Base-by-base conservation (phyloP, 2,797 vertebrate genomes). In the Xenopus petersii region DNA sequence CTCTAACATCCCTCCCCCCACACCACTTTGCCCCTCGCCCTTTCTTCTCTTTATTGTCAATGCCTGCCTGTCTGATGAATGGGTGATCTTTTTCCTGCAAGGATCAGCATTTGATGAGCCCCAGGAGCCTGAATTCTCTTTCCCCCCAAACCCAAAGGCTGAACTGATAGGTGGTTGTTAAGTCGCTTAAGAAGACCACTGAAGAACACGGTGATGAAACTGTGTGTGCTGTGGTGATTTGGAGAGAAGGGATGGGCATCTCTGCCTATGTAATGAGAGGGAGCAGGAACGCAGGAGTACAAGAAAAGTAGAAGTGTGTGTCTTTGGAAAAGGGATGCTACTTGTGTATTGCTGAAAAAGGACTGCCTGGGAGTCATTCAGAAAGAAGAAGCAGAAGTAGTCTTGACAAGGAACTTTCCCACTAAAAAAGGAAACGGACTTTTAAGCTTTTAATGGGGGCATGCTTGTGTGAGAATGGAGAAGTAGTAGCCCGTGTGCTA, bases 161-260 rank as follows among this genome's bases (percentile, higher is more conserved):
- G 71, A 79, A 79, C 65, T 74, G 67, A 70, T 62, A 54, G 62
- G 55, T 33, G 66, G 71, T 79, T 79, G 71, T 78, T 78, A 78
- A 78, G 76, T 66, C 7, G 66, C 76, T 54, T 64, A 71, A 63
- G 66, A 70, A 73, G 66, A 79, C 60, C 65, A 60, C 71, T 70
- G n/a, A 79, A 70, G 77, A 79, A 74, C 67, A 46, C 71, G 11
- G 67, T 70, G 71, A 79, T 51, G 67, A 70, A 70, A 78, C 65
- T 48, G 47, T 67, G 47, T 42, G 21, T 71, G 62, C 66, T 47
- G 54, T 70, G 54, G 55, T 24, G 36, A 42, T 60, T 54, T 49
- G 16, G 61, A 64, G 51, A 74, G 56, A 58, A 33, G 71, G 71
- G 77, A 51, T 63, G 68, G 71, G 74, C 62, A 46, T 49, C 49